phyloP scores from a whole-genome alignment of 1,140 invertebrate genomes.

The Zaprionus davidi region DNA sequence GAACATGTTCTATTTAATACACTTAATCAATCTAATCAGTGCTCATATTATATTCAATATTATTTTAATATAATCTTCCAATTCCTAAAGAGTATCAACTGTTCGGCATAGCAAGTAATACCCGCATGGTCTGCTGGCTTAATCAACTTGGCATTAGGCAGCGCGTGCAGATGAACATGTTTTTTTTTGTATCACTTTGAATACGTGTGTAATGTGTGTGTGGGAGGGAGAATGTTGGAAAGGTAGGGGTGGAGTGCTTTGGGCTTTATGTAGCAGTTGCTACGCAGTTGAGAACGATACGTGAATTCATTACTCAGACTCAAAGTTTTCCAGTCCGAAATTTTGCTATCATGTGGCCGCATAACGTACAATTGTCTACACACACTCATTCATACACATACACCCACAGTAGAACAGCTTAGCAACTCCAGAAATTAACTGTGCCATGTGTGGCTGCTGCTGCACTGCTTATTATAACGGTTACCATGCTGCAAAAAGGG shows the following conservation, averaged over 20 bases:
- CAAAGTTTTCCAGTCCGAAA: constrained; percentile 30
- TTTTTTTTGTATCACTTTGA: constrained; percentile 14
- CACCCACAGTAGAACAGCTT: constrained; percentile 13
- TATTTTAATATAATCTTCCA: too few relatives aligned
- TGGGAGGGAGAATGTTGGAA: too few relatives aligned
- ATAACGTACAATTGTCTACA: constrained; percentile 8
- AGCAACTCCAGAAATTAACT: constrained; percentile 28
- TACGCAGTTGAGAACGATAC: constrained; percentile 20
- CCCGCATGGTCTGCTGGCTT: constrained; percentile 15
- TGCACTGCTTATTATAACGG: not conserved
- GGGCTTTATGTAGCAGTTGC: constrained; percentile 17
- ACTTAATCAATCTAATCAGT: too few relatives aligned
- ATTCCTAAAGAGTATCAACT: constrained; percentile 6
- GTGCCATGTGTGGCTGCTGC: not conserved
- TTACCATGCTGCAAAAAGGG: not conserved
- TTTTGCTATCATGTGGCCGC: constrained; percentile 13
- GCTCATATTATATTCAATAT: too few relatives aligned
- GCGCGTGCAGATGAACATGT: constrained; percentile 31
- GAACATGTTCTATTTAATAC: too few relatives aligned
- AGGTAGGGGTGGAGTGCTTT: not conserved
- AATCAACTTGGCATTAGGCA: constrained; percentile 48
- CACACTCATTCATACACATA: not conserved
- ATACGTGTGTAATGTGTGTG: not conserved
- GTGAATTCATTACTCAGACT: constrained; percentile 41
- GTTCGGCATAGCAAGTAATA: not conserved